A percentile compares a stretch with the other conserved stretches of the same genome.
phyloP scores from a whole-genome alignment of 2,888 invertebrate species.

The Apamea monoglypha region DNA sequence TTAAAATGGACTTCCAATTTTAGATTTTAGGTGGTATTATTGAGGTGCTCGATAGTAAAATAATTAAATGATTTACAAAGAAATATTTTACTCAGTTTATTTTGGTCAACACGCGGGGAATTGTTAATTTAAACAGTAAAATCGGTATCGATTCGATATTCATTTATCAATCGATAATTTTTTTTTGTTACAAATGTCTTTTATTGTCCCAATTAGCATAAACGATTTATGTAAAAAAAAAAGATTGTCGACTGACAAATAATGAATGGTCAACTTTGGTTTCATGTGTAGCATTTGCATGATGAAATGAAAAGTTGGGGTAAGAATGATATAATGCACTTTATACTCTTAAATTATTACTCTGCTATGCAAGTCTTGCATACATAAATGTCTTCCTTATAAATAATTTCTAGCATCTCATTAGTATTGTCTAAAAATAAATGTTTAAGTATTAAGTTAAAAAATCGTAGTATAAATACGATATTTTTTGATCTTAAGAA shows the following conservation, averaged over 20 bases:
- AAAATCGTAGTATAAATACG: constrained; percentile 51
- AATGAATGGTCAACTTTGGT: not conserved
- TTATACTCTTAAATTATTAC: too few relatives aligned
- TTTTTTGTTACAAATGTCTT: too few relatives aligned
- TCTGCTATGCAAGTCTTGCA: constrained; percentile 3
- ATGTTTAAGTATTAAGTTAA: constrained; percentile 45
- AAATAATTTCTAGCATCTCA: not conserved
- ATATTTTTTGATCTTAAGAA: constrained; percentile 66
- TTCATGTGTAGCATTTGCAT: not conserved
- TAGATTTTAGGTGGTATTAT: constrained; percentile 24
- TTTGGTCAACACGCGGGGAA: not conserved
- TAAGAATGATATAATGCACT: not conserved
- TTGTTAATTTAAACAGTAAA: not conserved
- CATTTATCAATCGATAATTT: too few relatives aligned
- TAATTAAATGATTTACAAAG: not conserved
- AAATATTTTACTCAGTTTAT: not conserved
- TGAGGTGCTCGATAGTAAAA: constrained; percentile 8
- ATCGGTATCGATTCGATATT: not conserved
- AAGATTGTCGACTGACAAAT: not conserved
- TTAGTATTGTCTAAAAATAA: constrained; percentile 35
- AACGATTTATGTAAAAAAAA: too few relatives aligned
- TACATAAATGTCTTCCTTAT: constrained; percentile 58
- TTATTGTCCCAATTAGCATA: too few relatives aligned
- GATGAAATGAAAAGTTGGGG: not conserved
- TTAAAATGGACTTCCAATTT: constrained; percentile 57